A percentile compares a stretch with the other conserved stretches of the same genome.
phyloP scores from a whole-genome alignment of 1,140 invertebrate genomes.

The Drosophila repleta region DNA sequence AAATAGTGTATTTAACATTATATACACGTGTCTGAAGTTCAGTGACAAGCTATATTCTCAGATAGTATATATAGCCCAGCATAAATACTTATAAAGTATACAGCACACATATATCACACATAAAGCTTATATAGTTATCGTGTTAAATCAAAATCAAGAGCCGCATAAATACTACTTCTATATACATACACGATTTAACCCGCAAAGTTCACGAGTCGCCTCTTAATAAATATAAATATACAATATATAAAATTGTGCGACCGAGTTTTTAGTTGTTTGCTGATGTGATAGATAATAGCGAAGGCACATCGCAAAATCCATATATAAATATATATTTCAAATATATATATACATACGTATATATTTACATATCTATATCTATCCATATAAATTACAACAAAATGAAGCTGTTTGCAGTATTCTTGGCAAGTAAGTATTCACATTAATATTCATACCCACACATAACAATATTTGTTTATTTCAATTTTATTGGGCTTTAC shows the following conservation, averaged over 20 bases:
- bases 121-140: slow-evolving; percentile 48
- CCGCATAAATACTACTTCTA: slow-evolving; percentile 48
- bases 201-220: slow-evolving; percentile 57
- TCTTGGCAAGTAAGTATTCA: slow-evolving; percentile 65
- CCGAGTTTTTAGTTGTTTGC: slow-evolving; percentile 31
- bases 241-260: slow-evolving; percentile 37
- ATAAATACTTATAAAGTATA: slow-evolving; percentile 24
- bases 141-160: slow-evolving; percentile 51
- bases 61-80: slow-evolving; percentile 15
- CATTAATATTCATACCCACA: background rate
- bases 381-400: slow-evolving; percentile 36
- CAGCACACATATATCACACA: slow-evolving; percentile 8
- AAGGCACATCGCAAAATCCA: slow-evolving; percentile 10
- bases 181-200: slow-evolving; percentile 52
- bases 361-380: slow-evolving; percentile 2
- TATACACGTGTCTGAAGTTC: slow-evolving; percentile 68
- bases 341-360: slow-evolving; percentile 10
- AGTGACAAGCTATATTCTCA: slow-evolving; percentile 64
- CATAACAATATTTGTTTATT: background rate
- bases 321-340: slow-evolving; percentile 7
- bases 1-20: slow-evolving; percentile 20
- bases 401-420: slow-evolving; percentile 79
- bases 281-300: slow-evolving; percentile 25
- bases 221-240: slow-evolving; percentile 48
- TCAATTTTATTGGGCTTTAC: background rate